These are phyloP conservation scores for Sebastes minor DNA, from an alignment of 2,797 vertebrate species.

Conservation along the genomic window DNA sequence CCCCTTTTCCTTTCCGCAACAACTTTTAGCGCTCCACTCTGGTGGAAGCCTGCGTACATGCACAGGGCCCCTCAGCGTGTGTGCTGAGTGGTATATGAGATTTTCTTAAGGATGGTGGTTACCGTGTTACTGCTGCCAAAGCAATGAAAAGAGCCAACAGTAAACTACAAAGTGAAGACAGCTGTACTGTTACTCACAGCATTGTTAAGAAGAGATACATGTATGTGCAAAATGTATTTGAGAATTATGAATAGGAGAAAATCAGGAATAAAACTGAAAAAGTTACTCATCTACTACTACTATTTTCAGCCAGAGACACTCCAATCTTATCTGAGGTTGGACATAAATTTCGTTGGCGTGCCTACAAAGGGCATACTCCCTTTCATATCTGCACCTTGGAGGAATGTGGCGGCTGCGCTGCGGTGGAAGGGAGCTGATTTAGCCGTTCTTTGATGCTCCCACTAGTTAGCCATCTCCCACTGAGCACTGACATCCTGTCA, in stretches of 20 bases:
- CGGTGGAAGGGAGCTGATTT: constrained; percentile 71
- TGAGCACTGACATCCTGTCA: constrained; percentile 81
- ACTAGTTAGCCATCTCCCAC: constrained; percentile 76
- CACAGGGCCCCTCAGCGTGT: constrained; percentile 39
- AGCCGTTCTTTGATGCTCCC: constrained; percentile 77
- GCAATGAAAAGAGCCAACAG: constrained; percentile 62
- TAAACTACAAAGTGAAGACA: constrained; percentile 74
- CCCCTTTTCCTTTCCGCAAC: constrained; percentile 35
- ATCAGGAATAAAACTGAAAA: neutral
- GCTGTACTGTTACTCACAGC: constrained; percentile 50
- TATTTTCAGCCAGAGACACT: neutral
- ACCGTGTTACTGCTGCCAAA: constrained; percentile 63
- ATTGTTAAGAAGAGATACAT: constrained; percentile 21
- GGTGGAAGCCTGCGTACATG: constrained; percentile 15
- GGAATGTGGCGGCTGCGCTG: constrained; percentile 65
- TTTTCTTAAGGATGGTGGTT: constrained; percentile 60
- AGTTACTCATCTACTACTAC: neutral
- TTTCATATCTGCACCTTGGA: constrained; percentile 67
- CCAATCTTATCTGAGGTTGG: neutral
- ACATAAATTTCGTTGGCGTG: neutral
- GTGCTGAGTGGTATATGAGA: constrained; percentile 66
- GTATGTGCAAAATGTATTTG: constrained; percentile 4
- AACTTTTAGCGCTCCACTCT: constrained; percentile 39
- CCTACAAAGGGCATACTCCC: constrained; percentile 35
- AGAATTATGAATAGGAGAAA: neutral